phyloP scores from a whole-genome alignment of 2,113 vertebrate species.

The Oostethus manadensis region DNA sequence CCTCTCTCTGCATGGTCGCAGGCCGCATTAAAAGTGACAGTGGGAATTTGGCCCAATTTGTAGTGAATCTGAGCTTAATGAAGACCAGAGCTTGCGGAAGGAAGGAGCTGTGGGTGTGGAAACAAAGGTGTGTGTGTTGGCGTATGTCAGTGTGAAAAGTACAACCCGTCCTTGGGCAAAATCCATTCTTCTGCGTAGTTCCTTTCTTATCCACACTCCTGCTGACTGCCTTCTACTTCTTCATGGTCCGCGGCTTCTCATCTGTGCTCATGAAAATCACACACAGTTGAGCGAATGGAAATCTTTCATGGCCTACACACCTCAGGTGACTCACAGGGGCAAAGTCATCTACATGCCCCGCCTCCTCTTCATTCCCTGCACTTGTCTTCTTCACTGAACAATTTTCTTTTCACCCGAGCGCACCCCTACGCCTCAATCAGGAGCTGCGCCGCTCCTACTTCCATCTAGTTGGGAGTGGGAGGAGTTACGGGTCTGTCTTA shows the following conservation, averaged over 20 bases:
- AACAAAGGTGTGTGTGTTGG: conserved; percentile 56
- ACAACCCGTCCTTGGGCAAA: conserved; percentile 2
- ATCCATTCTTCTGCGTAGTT: conserved; percentile 9
- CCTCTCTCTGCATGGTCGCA: conserved; percentile 70
- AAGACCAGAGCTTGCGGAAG: conserved; percentile 75
- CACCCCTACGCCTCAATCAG: conserved; percentile 25
- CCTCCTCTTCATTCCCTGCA: conserved; percentile 23
- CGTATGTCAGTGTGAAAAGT: neutral
- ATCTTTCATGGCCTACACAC: conserved; percentile 73
- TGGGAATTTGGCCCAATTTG: conserved; percentile 95
- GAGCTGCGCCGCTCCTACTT: conserved; percentile 41
- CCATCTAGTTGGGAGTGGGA: conserved; percentile 3
- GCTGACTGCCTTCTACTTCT: conserved; percentile 53
- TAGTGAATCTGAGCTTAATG: conserved; percentile 95
- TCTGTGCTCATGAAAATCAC: conserved; percentile 61
- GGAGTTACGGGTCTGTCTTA: too few relatives aligned
- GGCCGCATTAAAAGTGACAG: conserved; percentile 94
- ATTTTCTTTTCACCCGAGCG: conserved; percentile 62
- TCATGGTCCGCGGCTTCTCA: conserved; percentile 44
- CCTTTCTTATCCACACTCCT: conserved; percentile 47
- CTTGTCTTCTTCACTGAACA: conserved; percentile 60
- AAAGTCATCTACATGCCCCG: conserved; percentile 72
- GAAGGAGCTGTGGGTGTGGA: conserved; percentile 84
- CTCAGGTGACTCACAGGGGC: conserved; percentile 64
- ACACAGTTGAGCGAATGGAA: conserved; percentile 58